These are phyloP conservation scores for Lingula anatina DNA, from an alignment of 2,888 invertebrate genomes.

Conservation along the genomic window DNA sequence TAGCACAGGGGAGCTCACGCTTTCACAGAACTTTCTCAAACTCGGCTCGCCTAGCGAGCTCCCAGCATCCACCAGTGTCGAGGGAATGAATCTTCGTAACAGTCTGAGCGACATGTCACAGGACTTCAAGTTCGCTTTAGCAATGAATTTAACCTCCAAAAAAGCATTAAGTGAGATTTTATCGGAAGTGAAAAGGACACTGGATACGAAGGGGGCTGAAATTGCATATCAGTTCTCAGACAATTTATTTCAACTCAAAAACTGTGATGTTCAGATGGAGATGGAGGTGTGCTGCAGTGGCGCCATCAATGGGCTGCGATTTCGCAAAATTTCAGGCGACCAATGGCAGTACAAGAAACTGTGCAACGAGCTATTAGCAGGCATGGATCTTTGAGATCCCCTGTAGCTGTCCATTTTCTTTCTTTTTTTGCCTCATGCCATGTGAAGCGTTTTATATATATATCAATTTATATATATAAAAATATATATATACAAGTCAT, in stretches of 20 bases:
- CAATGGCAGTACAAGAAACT: conserved; percentile 81
- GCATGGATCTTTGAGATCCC: conserved; percentile 63
- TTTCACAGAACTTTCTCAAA: not conserved
- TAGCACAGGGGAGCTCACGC: no score
- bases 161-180: conserved; percentile 60
- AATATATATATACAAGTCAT: no score
- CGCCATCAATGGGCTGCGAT: conserved; percentile 70
- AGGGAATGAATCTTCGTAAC: conserved; percentile 6
- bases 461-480: no score
- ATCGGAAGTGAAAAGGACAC: conserved; percentile 70
- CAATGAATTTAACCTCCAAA: conserved; percentile 6
- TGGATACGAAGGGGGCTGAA: conserved; percentile 59
- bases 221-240: conserved; percentile 18
- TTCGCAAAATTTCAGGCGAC: conserved; percentile 82
- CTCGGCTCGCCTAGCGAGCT: conserved; percentile 1
- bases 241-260: conserved; percentile 63
- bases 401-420: no score
- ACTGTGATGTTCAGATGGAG: conserved; percentile 81
- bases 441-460: no score
- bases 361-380: conserved; percentile 81
- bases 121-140: conserved; percentile 4
- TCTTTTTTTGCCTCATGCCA: no score
- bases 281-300: conserved; percentile 67
- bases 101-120: conserved; percentile 7
- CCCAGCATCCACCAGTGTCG: not conserved